These are phyloP conservation scores for Clupea harengus DNA, from an alignment of 2,113 vertebrate species.

Conservation along the genomic window DNA sequence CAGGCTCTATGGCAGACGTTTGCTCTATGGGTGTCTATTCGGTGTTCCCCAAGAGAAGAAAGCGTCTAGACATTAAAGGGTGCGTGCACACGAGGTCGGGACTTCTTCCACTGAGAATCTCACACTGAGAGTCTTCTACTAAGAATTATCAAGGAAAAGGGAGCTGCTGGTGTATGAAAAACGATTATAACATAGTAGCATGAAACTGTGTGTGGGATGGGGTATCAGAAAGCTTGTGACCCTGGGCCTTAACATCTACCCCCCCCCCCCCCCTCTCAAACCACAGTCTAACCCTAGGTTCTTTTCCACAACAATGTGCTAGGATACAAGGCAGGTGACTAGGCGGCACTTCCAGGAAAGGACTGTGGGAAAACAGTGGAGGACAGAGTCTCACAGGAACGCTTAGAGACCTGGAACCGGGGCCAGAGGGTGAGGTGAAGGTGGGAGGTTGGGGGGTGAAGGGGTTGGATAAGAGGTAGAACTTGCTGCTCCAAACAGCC, in stretches of 20 bases:
- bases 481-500: not conserved
- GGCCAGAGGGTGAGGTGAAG: not conserved
- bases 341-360: constrained; percentile 23
- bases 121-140: too few relatives aligned
- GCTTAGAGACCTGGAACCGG: not conserved
- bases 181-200: too few relatives aligned
- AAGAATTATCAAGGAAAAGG: too few relatives aligned
- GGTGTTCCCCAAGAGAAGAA: too few relatives aligned
- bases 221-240: not conserved
- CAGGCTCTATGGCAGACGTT: too few relatives aligned
- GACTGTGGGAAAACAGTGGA: constrained; percentile 50
- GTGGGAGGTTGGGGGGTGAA: not conserved
- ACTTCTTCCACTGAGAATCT: too few relatives aligned
- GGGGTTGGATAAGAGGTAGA: not conserved
- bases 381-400: constrained; percentile 46
- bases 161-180: too few relatives aligned
- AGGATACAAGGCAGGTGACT: constrained; percentile 14
- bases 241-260: not conserved
- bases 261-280: not conserved
- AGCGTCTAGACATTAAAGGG: too few relatives aligned
- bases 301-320: not conserved
- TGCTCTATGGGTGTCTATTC: too few relatives aligned
- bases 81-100: too few relatives aligned
- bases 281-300: not conserved
- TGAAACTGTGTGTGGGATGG: not conserved